These are phyloP conservation scores for Procambarus virginalis DNA, from an alignment of 1,140 invertebrate genomes.

Conservation along the genomic window DNA sequence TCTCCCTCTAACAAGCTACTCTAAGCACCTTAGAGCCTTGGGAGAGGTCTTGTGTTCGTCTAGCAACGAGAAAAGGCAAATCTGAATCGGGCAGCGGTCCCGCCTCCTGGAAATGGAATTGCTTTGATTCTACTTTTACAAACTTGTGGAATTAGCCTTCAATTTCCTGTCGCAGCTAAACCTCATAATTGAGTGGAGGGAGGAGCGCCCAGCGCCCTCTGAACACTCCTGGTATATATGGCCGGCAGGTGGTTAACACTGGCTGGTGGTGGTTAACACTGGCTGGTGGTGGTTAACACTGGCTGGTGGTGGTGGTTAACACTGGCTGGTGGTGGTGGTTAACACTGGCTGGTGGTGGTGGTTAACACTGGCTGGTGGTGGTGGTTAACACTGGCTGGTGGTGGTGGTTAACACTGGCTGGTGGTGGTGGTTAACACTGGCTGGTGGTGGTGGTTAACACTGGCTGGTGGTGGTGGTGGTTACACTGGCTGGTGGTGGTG, in stretches of 20 bases:
- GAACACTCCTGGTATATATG: background rate
- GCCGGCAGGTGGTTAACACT: background rate
- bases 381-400: no score
- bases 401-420: no score
- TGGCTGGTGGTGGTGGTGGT: no score
- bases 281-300: background rate
- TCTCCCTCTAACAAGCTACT: no score
- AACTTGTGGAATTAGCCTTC: conserved; percentile 34
- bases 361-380: no score
- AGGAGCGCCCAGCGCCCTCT: background rate
- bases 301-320: no score
- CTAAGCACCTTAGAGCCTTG: no score
- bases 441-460: no score
- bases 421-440: no score
- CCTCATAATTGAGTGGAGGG: background rate
- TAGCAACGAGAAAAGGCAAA: background rate
- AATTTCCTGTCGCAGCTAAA: conserved; percentile 20
- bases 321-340: no score
- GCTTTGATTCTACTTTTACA: conserved; percentile 50
- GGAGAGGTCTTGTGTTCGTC: background rate
- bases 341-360: no score
- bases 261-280: background rate
- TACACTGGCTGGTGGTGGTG: no score
- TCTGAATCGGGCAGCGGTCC: background rate
- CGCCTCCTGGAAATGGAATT: conserved; percentile 28